Base-by-base conservation (phyloP, 2,888 invertebrate species). In the Choreutis nemorana region DNA sequence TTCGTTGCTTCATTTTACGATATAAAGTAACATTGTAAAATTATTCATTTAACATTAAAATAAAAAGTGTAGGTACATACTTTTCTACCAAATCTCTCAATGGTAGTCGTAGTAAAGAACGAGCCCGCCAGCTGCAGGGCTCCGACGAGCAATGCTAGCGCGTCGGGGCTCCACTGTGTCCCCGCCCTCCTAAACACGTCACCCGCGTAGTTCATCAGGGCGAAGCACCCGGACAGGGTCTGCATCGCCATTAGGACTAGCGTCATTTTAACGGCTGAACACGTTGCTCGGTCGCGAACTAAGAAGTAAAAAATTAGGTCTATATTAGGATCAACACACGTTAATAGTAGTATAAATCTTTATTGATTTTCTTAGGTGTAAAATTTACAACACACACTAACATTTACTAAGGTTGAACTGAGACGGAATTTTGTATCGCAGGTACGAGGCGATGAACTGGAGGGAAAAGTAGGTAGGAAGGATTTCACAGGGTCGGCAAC, bases 91-190 rank as follows among this genome's bases (percentile, higher is more conserved):
- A 64, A 68, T 43, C 53, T 62, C 39, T 70, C 70, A 39, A 70
- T 63, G 1, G 56, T 60, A 24, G 65, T 40, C 0, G 68, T 67
- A 0, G 68, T 67, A 26, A 65, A 61, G 45, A 61, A 59, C 0
- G 68, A 61, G 0, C 70, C 70, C 3, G 58, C 59, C 7, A 70
- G 39, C 23, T 68, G 68, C 21, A 67, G 30, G 0, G 62, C 54
- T 0, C 64, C 70, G 28, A 70, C 50, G 18, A 65, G 45, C 8
- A 70, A 45, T 0, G 70, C 61, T 15, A 68, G 41, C 4, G 50
- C 54, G 48, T 70, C 60, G 13, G 68, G 61, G 38, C 79, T 81
- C 81, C 81, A 82, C 52, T 66, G 56, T 40, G 77, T 72, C 59
- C 82, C 82, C 37, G 81, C 60, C 8, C 65, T 45, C 3, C 37